These are phyloP conservation scores for Oxytorus armatus DNA, from an alignment of 2,888 invertebrate species.

Conservation along the genomic window DNA sequence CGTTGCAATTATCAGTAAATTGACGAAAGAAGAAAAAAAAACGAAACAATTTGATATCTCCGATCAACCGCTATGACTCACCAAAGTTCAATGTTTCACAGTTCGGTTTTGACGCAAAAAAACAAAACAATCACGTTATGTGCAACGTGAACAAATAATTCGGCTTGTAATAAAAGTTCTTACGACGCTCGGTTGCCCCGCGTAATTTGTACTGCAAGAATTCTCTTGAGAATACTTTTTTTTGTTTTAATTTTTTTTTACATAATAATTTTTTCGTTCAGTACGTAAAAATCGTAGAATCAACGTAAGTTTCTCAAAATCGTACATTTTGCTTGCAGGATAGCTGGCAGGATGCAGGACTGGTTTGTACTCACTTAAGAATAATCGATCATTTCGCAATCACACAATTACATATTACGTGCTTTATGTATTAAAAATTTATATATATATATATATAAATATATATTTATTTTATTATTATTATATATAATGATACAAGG, in stretches of 20 bases:
- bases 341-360: conserved; percentile 69
- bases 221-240: conserved; percentile 14
- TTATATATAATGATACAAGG: not conserved
- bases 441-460: conserved; percentile 3
- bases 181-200: conserved; percentile 61
- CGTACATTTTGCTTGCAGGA: conserved; percentile 67
- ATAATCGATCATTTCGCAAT: conserved; percentile 48
- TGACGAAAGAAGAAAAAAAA: not conserved
- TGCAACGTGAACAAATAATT: not conserved
- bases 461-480: no score
- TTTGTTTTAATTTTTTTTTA: not conserved
- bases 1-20: not conserved
- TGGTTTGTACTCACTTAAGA: conserved; percentile 66
- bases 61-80: not conserved
- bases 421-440: not conserved
- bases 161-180: conserved; percentile 3
- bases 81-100: no score
- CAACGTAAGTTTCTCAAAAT: conserved; percentile 63
- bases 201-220: not conserved
- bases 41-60: not conserved
- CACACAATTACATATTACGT: conserved; percentile 1
- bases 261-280: not conserved
- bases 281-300: conserved; percentile 26
- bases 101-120: not conserved
- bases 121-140: not conserved